Percentiles rank a stretch among this genome's conserved stretches.
Evolutionary conservation across 2,797 vertebrate species (phyloP).

Genomic region (Trachops cirrhosus): DNA sequence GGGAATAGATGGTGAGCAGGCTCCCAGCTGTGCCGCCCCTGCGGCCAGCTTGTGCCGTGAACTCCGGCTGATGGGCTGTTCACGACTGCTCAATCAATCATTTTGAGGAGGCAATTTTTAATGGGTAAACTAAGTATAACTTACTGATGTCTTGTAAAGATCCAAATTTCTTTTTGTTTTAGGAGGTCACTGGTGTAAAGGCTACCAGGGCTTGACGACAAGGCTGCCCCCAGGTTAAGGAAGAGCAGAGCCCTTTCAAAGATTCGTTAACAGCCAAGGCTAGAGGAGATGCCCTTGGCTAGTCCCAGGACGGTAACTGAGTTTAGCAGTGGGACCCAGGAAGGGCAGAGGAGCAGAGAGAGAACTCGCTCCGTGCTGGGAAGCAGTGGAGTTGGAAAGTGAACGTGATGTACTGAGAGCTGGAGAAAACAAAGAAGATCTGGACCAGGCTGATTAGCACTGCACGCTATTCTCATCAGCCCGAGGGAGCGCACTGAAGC

Average conservation of each 20-base stretch:
- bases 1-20: background rate
- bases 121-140: background rate
- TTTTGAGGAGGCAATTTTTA: background rate
- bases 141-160: background rate
- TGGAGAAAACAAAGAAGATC: background rate
- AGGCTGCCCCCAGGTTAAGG: background rate
- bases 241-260: background rate
- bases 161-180: background rate
- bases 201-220: background rate
- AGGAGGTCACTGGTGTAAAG: background rate
- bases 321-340: background rate
- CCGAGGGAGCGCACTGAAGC: too few relatives aligned
- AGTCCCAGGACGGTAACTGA: background rate
- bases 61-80: background rate
- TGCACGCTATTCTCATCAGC: background rate
- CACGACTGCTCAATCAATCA: background rate
- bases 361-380: background rate
- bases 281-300: background rate
- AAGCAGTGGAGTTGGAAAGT: background rate
- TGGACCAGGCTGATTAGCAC: background rate
- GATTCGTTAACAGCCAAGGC: background rate
- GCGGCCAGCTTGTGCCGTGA: background rate
- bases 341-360: accelerated
- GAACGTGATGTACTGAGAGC: background rate
- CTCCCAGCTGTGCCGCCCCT: background rate